Base-by-base conservation (phyloP, 2,888 invertebrate genomes). In the Hyposoter didymator region DNA sequence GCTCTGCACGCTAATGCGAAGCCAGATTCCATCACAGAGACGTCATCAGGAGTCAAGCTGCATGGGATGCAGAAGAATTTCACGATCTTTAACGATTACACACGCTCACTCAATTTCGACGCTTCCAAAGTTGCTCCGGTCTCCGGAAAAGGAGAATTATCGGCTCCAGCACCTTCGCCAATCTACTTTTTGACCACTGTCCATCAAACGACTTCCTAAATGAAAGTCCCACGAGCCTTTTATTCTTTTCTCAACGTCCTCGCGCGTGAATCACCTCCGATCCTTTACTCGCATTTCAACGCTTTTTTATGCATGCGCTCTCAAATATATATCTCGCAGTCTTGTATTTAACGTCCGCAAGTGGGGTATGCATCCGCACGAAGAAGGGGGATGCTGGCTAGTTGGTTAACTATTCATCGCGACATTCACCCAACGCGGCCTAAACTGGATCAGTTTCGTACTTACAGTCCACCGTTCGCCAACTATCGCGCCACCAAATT, bases 391-490 rank as follows among this genome's bases (percentile, higher is more conserved):
- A 86, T 86, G 82, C 70, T 83, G 86, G 79, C 84, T 78, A 81
- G 80, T 82, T 49, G 78, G 74, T 78, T 79, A 78, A 78, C 80
- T 75, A 85, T 87, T 84, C 87, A 88, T 89, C 90, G 88, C 88
- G 90, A 91, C 93, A 91, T 92, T 93, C 93, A 90, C 93, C 89
- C 89, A 88, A 90, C 90, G 86, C 88, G 84, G 64, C 89, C 87
- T 89, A 89, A 91, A 91, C 90, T 91, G 88, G 90, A 91, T 91
- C 93, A 92, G 92, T 92, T 91, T 89, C 90, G 89, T 73, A 55
- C 86, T 70, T 87, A 81, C 89, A 83, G 84, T 89, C 84, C 28
- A 5, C 12, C 83, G 78, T 75, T 73, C 28, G 62, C 84, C 55
- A 59, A 39, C 28, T 74, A 59, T 70, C 59, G 2, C 7, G 14